A percentile compares a stretch with the other conserved stretches of the same genome.
Evolutionary conservation across 2,888 invertebrate species (phyloP).

Genomic region (Leptothorax acervorum): DNA sequence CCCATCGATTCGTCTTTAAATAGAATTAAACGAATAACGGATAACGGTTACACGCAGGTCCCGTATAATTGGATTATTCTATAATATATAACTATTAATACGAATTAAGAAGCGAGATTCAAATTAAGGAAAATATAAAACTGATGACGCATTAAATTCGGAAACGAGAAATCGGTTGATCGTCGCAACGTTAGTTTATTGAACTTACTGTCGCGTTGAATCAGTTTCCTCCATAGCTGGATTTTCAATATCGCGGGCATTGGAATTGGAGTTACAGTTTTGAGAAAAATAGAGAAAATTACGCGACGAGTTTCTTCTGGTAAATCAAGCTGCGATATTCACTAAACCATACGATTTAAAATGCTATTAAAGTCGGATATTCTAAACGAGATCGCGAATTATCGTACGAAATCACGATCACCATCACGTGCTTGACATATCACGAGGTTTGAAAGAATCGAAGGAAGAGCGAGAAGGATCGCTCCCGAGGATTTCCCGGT

Average conservation of each 20-base stretch:
- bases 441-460: neutral
- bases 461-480: neutral
- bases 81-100: constrained; percentile 17
- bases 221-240: neutral
- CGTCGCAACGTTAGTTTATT: neutral
- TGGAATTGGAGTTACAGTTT: neutral
- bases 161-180: neutral
- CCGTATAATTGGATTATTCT: constrained; percentile 14
- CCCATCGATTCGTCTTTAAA: constrained; percentile 14
- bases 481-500: neutral
- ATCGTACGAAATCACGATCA: neutral
- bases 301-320: too few relatives aligned
- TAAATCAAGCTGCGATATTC: neutral
- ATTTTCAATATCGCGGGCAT: neutral
- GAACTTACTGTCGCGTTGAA: neutral
- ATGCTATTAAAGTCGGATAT: neutral
- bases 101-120: neutral
- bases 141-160: neutral
- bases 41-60: constrained; percentile 9
- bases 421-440: neutral
- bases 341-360: constrained; percentile 2
- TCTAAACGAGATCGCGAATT: constrained; percentile 1
- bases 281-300: neutral
- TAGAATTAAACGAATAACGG: constrained; percentile 17
- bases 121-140: constrained; percentile 5